Percentiles rank a stretch among this genome's conserved stretches.
phyloP scores from a whole-genome alignment of 2,113 vertebrate genomes.

The Chitala chitala region DNA sequence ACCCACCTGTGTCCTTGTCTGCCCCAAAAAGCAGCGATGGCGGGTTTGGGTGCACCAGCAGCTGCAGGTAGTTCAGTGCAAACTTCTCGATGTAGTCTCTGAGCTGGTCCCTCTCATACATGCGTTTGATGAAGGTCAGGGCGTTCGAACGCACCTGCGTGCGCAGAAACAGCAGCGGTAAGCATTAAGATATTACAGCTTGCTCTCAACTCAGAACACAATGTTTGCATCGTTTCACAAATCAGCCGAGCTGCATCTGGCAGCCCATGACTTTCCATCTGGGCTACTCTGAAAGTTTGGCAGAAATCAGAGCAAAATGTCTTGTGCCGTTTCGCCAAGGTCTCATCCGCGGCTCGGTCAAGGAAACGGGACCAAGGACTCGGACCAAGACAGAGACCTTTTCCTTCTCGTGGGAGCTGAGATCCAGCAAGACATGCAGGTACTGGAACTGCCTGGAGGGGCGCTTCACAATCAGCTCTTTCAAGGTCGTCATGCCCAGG shows the following conservation, averaged over 20 bases:
- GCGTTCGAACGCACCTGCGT: conserved; percentile 82
- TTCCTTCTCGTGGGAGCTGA: conserved; percentile 91
- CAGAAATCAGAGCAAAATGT: neutral
- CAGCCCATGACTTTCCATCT: neutral
- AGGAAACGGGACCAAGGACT: neutral
- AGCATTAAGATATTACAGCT: neutral
- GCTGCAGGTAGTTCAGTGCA: conserved; percentile 90
- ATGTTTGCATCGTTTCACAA: neutral
- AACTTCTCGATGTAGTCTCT: conserved; percentile 90
- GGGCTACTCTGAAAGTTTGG: neutral
- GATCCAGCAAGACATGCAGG: conserved; percentile 83
- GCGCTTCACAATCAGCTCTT: conserved; percentile 86
- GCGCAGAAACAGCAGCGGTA: neutral
- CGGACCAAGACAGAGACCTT: conserved; percentile 61
- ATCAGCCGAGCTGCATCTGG: neutral
- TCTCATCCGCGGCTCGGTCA: neutral
- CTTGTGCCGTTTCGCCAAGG: neutral
- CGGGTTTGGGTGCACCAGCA: conserved; percentile 88
- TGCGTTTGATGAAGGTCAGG: conserved; percentile 80
- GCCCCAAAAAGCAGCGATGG: conserved; percentile 85
- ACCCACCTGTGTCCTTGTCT: conserved; percentile 87
- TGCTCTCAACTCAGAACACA: neutral
- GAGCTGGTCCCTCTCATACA: conserved; percentile 90
- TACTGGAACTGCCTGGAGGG: conserved; percentile 89
- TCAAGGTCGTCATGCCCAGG: conserved; percentile 85